Evolutionary conservation across 2,113 vertebrate species (phyloP).

Genomic region (Lampris megalopsis): DNA sequence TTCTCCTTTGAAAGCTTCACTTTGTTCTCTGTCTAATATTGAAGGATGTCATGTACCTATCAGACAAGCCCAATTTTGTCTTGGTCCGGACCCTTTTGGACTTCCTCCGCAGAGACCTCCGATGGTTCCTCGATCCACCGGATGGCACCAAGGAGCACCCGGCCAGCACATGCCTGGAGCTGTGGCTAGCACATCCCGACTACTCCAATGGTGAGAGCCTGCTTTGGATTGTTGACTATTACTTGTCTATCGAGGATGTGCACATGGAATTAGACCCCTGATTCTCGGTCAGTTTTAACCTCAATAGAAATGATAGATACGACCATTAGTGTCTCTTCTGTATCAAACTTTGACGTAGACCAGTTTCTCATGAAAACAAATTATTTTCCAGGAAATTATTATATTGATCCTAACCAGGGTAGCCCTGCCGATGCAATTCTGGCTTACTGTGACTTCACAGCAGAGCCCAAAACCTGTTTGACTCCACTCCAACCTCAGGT

Average conservation of each 20-base stretch:
- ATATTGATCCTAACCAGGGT: constrained; percentile 90
- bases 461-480: constrained; percentile 84
- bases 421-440: constrained; percentile 81
- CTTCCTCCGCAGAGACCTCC: constrained; percentile 79
- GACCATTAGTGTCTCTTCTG: too few relatives aligned
- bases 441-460: constrained; percentile 87
- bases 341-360: too few relatives aligned
- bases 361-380: too few relatives aligned
- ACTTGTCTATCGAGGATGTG: not conserved
- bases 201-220: constrained; percentile 74
- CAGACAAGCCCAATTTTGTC: constrained; percentile 71
- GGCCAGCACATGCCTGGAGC: constrained; percentile 85
- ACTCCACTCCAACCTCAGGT: constrained; percentile 80
- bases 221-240: not conserved
- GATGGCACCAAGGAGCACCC: constrained; percentile 83
- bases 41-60: constrained; percentile 77
- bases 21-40: not conserved
- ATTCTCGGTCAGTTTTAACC: too few relatives aligned
- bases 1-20: not conserved
- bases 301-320: too few relatives aligned
- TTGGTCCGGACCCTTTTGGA: constrained; percentile 75
- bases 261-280: not conserved
- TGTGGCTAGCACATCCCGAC: constrained; percentile 82
- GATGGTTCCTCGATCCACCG: constrained; percentile 78
- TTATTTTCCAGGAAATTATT: constrained; percentile 81